Percentiles rank a stretch among this genome's conserved stretches.
These are phyloP conservation scores for Noctua comes DNA, from an alignment of 2,888 invertebrate genomes.

Conservation along the genomic window DNA sequence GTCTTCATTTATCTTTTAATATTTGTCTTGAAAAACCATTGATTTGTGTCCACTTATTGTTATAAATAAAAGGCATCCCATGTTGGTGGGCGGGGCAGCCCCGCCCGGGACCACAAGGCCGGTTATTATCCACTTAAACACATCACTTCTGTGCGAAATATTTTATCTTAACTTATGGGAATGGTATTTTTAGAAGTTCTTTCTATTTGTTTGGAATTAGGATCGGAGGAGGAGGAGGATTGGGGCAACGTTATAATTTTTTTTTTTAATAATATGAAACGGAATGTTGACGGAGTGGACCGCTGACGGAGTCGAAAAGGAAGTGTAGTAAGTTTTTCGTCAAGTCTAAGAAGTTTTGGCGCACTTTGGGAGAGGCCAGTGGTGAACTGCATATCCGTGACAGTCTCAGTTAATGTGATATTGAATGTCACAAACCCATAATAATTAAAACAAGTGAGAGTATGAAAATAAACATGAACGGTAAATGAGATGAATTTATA, in stretches of 20 bases:
- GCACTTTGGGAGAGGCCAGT: too few relatives aligned
- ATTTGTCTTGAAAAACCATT: conserved; percentile 49
- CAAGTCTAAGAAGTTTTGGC: too few relatives aligned
- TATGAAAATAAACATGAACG: too few relatives aligned
- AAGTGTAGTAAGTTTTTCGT: background rate
- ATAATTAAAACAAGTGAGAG: too few relatives aligned
- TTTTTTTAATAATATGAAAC: background rate
- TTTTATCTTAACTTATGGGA: conserved; percentile 64
- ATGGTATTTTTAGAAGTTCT: conserved; percentile 25
- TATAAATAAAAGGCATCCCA: conserved; percentile 77
- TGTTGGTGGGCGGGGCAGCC: conserved; percentile 82
- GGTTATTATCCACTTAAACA: conserved; percentile 88
- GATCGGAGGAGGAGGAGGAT: too few relatives aligned
- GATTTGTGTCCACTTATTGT: conserved; percentile 61
- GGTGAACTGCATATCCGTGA: too few relatives aligned
- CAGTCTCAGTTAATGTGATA: too few relatives aligned
- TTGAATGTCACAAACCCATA: too few relatives aligned
- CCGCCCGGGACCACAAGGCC: conserved; percentile 83
- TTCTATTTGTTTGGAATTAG: conserved; percentile 29
- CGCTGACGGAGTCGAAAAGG: background rate
- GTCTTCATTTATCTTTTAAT: conserved; percentile 40
- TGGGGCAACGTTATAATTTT: too few relatives aligned
- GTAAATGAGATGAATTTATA: too few relatives aligned
- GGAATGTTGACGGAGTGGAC: background rate
- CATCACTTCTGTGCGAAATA: conserved; percentile 88